These are phyloP conservation scores for Subanguina moxae DNA, from an alignment of 1,140 invertebrate species.

Conservation along the genomic window DNA sequence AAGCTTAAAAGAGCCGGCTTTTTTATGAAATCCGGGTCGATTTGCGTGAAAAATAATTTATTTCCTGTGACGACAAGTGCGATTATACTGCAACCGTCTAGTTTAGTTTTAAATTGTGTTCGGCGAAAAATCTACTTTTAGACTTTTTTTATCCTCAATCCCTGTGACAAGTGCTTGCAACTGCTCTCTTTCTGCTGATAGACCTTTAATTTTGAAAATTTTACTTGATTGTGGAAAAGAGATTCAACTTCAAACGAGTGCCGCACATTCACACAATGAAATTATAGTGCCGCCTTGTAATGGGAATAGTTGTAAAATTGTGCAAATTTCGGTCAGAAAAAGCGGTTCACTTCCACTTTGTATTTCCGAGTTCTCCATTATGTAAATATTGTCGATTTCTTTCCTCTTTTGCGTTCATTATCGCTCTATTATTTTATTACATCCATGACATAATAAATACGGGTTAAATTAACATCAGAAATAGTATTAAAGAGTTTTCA, in stretches of 20 bases:
- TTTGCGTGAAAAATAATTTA: too few relatives aligned
- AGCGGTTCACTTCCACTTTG: not conserved
- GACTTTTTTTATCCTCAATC: constrained; percentile 28
- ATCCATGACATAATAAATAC: too few relatives aligned
- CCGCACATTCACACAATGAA: not conserved
- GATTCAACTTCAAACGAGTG: not conserved
- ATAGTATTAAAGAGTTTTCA: too few relatives aligned
- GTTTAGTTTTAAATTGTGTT: too few relatives aligned
- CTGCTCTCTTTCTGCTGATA: not conserved
- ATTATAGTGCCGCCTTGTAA: not conserved
- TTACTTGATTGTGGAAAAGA: not conserved
- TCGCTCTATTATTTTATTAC: too few relatives aligned
- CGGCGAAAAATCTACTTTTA: constrained; percentile 16
- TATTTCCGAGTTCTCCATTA: not conserved
- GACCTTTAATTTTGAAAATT: not conserved
- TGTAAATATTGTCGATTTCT: too few relatives aligned
- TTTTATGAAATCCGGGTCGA: too few relatives aligned
- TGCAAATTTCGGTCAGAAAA: not conserved
- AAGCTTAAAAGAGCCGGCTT: too few relatives aligned
- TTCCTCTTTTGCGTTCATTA: too few relatives aligned
- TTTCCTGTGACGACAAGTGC: too few relatives aligned
- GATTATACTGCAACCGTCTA: too few relatives aligned
- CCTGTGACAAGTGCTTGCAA: not conserved
- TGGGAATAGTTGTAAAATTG: not conserved
- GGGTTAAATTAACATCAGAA: too few relatives aligned